Percentiles rank a stretch among this genome's conserved stretches.
phyloP scores from a whole-genome alignment of 2,797 vertebrate species.

The Dipus sagitta region DNA sequence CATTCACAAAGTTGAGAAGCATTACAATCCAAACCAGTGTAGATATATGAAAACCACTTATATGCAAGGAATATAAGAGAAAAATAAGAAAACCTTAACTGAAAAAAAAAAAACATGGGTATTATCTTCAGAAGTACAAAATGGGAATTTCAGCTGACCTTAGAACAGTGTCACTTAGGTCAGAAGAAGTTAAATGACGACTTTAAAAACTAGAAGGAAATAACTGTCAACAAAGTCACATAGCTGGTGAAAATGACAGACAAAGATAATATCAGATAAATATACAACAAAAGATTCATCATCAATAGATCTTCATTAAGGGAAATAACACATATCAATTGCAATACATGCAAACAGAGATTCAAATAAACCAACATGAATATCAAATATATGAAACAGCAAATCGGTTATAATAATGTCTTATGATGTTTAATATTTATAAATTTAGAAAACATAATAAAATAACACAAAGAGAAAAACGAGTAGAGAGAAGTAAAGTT shows the following conservation, averaged over 20 bases:
- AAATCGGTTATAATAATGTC: not conserved
- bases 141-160: not conserved
- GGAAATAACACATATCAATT: not conserved
- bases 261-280: slow-evolving; percentile 27
- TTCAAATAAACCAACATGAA: not conserved
- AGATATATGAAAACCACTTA: not conserved
- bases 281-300: slow-evolving; percentile 12
- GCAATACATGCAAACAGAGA: not conserved
- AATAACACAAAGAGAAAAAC: not conserved
- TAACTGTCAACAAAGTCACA: slow-evolving; percentile 37
- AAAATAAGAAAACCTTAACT: not conserved
- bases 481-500: not conserved
- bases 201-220: slow-evolving; percentile 61
- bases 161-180: not conserved
- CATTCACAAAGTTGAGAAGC: not conserved
- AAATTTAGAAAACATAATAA: not conserved
- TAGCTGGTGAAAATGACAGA: not conserved
- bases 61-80: not conserved
- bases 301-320: not conserved
- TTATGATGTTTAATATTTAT: slow-evolving; percentile 10
- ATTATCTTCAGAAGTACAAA: slow-evolving; percentile 40
- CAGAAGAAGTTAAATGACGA: slow-evolving; percentile 30
- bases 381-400: not conserved
- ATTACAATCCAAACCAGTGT: not conserved
- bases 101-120: not conserved